Evolutionary conservation across 2,797 vertebrate species (phyloP).

Genomic region (Cirrhinus molitorella): DNA sequence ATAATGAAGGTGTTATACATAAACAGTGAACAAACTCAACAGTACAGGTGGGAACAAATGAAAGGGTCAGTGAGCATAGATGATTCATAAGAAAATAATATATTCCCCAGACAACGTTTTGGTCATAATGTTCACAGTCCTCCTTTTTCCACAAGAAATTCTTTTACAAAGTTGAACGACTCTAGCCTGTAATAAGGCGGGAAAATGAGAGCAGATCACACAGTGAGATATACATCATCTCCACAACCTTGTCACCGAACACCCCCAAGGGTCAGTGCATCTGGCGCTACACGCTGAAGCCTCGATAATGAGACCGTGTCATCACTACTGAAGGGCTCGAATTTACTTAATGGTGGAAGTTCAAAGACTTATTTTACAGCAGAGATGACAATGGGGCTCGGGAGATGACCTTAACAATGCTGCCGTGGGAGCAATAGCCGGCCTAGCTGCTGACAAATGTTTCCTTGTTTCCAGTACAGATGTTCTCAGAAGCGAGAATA

Average conservation of each 20-base stretch:
- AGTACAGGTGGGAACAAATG: not conserved
- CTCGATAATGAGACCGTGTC: slow-evolving; percentile 54
- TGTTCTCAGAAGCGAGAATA: slow-evolving; percentile 26
- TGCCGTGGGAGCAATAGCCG: slow-evolving; percentile 45
- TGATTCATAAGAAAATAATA: slow-evolving; percentile 42
- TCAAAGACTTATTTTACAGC: slow-evolving; percentile 57
- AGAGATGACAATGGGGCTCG: slow-evolving; percentile 64
- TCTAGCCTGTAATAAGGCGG: slow-evolving; percentile 68
- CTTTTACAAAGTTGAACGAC: slow-evolving; percentile 57
- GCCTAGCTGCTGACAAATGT: slow-evolving; percentile 31
- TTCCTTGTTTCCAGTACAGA: slow-evolving; percentile 38
- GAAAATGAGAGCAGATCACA: slow-evolving; percentile 66
- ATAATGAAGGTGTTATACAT: not conserved
- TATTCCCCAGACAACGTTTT: not conserved
- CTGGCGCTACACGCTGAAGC: slow-evolving; percentile 33
- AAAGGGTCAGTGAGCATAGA: slow-evolving; percentile 30
- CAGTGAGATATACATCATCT: slow-evolving; percentile 58
- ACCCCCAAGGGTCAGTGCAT: slow-evolving; percentile 54
- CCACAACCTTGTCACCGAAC: slow-evolving; percentile 47
- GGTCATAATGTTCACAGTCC: slow-evolving; percentile 57
- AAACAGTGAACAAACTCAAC: slow-evolving; percentile 15
- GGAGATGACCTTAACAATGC: slow-evolving; percentile 63
- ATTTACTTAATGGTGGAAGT: slow-evolving; percentile 55
- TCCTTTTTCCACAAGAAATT: slow-evolving; percentile 63
- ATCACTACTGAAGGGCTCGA: slow-evolving; percentile 50